Conservation (phyloP, 2,113 vertebrate genomes). For the Tiliqua scincoides region DNA sequence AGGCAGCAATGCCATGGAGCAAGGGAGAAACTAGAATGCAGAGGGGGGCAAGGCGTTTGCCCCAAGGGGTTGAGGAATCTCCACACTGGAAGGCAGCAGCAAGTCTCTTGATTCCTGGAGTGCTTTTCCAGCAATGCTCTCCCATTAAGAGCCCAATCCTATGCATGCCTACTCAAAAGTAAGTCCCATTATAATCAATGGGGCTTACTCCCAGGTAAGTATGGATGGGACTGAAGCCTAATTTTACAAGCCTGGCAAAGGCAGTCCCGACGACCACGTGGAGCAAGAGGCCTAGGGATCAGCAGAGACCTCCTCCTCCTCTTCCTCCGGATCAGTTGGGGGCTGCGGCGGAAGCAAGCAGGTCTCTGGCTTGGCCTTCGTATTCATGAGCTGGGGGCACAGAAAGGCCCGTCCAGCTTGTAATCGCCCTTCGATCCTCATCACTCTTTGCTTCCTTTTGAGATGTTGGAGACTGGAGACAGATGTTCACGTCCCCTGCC, state of each 20-base stretch:
- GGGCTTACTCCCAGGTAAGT: too few relatives aligned
- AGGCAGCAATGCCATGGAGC: background rate
- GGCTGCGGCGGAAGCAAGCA: slow-evolving; percentile 51
- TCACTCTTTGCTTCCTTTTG: slow-evolving; percentile 83
- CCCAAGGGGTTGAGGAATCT: background rate
- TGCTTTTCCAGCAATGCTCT: too few relatives aligned
- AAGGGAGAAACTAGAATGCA: background rate
- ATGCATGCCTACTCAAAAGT: too few relatives aligned
- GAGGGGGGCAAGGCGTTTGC: background rate
- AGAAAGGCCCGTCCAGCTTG: slow-evolving; percentile 78
- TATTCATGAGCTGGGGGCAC: slow-evolving; percentile 80
- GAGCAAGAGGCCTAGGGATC: background rate
- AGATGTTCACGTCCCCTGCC: slow-evolving; percentile 77
- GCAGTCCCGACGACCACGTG: background rate
- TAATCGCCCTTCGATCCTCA: slow-evolving; percentile 82
- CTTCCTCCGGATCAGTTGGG: background rate
- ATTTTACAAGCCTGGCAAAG: background rate
- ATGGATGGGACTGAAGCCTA: too few relatives aligned
- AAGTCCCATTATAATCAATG: too few relatives aligned
- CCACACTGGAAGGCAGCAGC: too few relatives aligned
- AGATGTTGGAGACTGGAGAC: slow-evolving; percentile 78
- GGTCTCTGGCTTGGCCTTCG: slow-evolving; percentile 72
- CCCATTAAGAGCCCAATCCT: too few relatives aligned
- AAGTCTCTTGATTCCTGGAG: too few relatives aligned
- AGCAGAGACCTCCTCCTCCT: background rate